These are phyloP conservation scores for Gymnobelideus leadbeateri DNA, from an alignment of 2,113 vertebrate genomes.

Conservation along the genomic window DNA sequence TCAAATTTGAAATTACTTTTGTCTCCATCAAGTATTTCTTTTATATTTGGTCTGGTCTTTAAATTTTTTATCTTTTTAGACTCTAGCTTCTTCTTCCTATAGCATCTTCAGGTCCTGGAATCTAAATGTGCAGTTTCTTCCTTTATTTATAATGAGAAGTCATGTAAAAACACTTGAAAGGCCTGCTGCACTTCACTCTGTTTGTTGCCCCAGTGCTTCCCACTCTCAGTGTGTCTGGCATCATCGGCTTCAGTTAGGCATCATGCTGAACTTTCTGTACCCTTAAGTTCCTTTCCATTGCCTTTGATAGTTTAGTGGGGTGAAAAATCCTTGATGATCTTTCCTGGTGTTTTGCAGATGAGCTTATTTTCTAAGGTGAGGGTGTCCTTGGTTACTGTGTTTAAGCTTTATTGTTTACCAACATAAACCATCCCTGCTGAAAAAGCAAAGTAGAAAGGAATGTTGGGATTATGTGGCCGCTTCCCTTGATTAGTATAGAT, in stretches of 20 bases:
- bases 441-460: background rate
- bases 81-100: background rate
- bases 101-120: background rate
- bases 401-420: background rate
- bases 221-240: background rate
- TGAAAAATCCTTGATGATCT: background rate
- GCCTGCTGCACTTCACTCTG: background rate
- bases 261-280: background rate
- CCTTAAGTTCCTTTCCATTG: background rate
- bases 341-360: background rate
- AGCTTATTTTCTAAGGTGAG: background rate
- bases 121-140: background rate
- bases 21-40: background rate
- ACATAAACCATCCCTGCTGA: background rate
- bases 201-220: background rate
- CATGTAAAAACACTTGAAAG: background rate
- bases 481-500: background rate
- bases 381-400: background rate
- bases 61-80: background rate
- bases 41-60: background rate
- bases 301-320: background rate
- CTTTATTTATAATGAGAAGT: background rate
- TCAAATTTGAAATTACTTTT: background rate
- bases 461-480: conserved; percentile 13
- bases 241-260: background rate